A percentile compares a stretch with the other conserved stretches of the same genome.
Conservation (phyloP, 2,113 vertebrate species). For the Daphoenositta chrysoptera region DNA sequence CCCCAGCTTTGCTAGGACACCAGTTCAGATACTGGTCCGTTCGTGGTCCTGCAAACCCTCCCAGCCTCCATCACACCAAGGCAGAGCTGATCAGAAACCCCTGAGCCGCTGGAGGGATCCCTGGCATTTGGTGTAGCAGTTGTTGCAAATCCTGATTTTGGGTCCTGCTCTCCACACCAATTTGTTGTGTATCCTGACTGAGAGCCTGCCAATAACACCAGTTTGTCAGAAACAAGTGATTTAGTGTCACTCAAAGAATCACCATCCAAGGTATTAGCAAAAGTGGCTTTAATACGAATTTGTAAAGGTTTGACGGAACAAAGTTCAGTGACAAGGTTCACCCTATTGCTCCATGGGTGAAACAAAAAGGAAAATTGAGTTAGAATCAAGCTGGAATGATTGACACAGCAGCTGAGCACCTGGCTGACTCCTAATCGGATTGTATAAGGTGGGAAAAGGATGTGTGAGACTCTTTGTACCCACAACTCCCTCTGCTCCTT, state of each 20-base stretch:
- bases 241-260: not conserved
- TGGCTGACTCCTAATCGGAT: not conserved
- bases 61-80: too few relatives aligned
- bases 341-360: not conserved
- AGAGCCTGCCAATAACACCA: not conserved
- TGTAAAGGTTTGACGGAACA: not conserved
- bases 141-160: not conserved
- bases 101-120: not conserved
- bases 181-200: not conserved
- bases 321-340: not conserved
- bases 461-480: not conserved
- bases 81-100: not conserved
- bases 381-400: not conserved
- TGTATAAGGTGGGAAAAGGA: not conserved
- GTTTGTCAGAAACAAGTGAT: not conserved
- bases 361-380: not conserved
- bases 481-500: not conserved
- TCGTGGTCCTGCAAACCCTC: not conserved
- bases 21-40: not conserved
- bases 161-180: not conserved
- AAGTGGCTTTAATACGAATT: not conserved
- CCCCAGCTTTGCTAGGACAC: not conserved
- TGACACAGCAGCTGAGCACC: not conserved
- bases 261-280: not conserved
- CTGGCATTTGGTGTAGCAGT: not conserved